A percentile compares a stretch with the other conserved stretches of the same genome.
These are phyloP conservation scores for Callimorpha dominula DNA, from an alignment of 2,888 invertebrate species.

Conservation along the genomic window DNA sequence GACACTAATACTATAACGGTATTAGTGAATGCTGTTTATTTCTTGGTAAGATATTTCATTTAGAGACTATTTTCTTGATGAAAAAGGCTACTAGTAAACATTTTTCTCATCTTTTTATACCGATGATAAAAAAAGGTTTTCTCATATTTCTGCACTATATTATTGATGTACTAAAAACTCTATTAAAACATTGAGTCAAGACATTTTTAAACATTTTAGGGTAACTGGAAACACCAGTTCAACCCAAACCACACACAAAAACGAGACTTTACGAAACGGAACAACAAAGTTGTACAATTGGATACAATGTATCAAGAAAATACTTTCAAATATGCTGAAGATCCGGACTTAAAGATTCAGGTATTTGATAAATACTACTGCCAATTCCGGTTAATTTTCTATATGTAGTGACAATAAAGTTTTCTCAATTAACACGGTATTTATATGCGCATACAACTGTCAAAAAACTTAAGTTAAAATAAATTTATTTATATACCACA, in stretches of 20 bases:
- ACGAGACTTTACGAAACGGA: slow-evolving; percentile 45
- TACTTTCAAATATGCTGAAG: slow-evolving; percentile 44
- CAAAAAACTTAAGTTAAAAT: not conserved
- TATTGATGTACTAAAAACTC: no score
- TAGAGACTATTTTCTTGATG: not conserved
- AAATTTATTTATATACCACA: not conserved
- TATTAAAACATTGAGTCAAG: not conserved
- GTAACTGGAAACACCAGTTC: slow-evolving; percentile 53
- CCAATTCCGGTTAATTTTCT: not conserved
- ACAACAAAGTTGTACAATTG: slow-evolving; percentile 39
- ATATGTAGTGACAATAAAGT: not conserved
- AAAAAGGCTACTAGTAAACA: no score
- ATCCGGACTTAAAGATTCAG: slow-evolving; percentile 33
- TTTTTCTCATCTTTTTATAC: no score
- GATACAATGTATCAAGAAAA: slow-evolving; percentile 54
- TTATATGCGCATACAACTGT: no score
- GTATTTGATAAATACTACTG: slow-evolving; percentile 18
- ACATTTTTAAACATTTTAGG: slow-evolving; percentile 36
- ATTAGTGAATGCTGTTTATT: slow-evolving; percentile 65
- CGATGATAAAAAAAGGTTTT: no score
- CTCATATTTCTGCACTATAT: no score
- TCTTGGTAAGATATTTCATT: slow-evolving; percentile 51
- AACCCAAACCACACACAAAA: slow-evolving; percentile 41
- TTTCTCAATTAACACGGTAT: not conserved
- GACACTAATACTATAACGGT: slow-evolving; percentile 52